These are phyloP conservation scores for Nanorana parkeri DNA, from an alignment of 2,113 vertebrate genomes.

Conservation along the genomic window DNA sequence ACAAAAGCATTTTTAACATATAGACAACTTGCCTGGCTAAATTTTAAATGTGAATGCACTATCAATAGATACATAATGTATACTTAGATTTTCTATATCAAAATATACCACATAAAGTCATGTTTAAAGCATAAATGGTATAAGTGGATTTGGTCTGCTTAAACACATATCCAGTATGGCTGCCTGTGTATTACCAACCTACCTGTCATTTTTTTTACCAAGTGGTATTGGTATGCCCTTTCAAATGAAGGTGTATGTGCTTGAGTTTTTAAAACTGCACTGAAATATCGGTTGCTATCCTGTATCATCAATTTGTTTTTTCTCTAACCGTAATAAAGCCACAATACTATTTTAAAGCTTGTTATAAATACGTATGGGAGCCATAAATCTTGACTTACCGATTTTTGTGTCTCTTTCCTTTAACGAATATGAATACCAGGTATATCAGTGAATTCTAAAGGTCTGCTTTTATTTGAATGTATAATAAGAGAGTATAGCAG, in stretches of 20 bases:
- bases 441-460: not conserved
- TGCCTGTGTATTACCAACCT: not conserved
- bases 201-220: not conserved
- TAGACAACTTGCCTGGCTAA: constrained; percentile 42
- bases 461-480: not conserved
- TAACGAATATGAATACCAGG: constrained; percentile 5
- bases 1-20: constrained; percentile 21
- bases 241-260: not conserved
- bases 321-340: not conserved
- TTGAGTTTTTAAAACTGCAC: constrained; percentile 1
- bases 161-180: not conserved
- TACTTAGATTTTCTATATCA: constrained; percentile 19
- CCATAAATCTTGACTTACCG: not conserved
- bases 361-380: not conserved
- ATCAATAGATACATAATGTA: constrained; percentile 42
- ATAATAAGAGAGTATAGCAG: not conserved
- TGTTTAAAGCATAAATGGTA: not conserved
- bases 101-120: constrained; percentile 9
- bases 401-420: not conserved
- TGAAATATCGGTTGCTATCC: not conserved
- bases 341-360: constrained; percentile 2
- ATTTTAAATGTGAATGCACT: constrained; percentile 46
- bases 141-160: not conserved
- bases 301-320: not conserved
- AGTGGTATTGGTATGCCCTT: not conserved